Evolutionary conservation across 2,797 vertebrate genomes (phyloP), one percentile per base, ranked within the genome.

Genomic region (Rousettus madagascariensis): DNA sequence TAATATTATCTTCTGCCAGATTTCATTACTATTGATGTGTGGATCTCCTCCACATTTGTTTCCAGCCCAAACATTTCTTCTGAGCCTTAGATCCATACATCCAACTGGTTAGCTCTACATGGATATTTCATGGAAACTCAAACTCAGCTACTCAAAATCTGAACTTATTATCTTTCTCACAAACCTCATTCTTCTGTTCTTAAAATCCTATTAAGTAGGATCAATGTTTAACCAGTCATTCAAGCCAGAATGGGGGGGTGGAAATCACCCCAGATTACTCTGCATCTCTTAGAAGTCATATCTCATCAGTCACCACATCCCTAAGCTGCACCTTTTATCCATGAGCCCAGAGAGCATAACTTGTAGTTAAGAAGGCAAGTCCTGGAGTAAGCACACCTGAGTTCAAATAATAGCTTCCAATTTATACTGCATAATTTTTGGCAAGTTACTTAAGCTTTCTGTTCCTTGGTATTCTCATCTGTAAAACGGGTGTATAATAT

Each of bases 401-500:
- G 19, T 91, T 94, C 36, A 86, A 93, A 85, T 65, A 57, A 75
- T n/a, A 79, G 53, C 19, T 80, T 95, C 46, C 30, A 74, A 11
- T 8, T 43, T 63, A 79, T 36, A 33, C 2, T 69, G 26, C 33
- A 12, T 53, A 46, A 33, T 75, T 71, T 11, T 33, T 53, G 36
- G 24, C 4, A 87, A 63, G 26, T 86, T 83, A 88, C 36, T 78
- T 94, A 80, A 38, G 57, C 26, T 94, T 96, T 91, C 53, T 78
- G 49, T 66, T 75, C 12, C n/a, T 75, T 90, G 28, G 26, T 72
- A 90, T 95, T 77, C 33, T 94, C 66, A 80, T 71, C 8, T 78
- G 24, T 88, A 85, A 91, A 95, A 68, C 68, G 51, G 46, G 3
- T 11, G 79, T 46, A 69, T 41, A 57, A 36, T 63, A 80, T 22